Base-by-base conservation (phyloP, 2,888 invertebrate genomes). In the Drosophila robusta region DNA sequence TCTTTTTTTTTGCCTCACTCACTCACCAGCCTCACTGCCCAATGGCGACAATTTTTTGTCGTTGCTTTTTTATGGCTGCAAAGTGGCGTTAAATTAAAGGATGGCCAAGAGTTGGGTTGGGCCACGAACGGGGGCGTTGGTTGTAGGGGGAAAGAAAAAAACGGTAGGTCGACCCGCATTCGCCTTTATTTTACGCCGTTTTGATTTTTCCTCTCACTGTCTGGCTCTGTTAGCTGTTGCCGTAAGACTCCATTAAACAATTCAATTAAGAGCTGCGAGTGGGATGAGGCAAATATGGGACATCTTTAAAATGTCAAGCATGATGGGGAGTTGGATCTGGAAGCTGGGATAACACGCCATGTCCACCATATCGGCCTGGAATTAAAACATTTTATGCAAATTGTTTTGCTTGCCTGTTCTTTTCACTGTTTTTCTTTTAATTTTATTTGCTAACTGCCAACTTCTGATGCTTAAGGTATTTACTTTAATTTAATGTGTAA, bases 221-320 rank as follows among this genome's bases (percentile, higher is more conserved):
- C 34, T 26, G n/a, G 12, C 22, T 22, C 46, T 62, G 52, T 36
- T 50, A 50, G 45, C 52, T 69, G 70, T 71, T 55, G 65, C 56
- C 66, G 79, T 63, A 87, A 79, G 86, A 82, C 78, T 82, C 80
- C 88, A 87, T 89, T 87, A 87, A 87, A 87, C 89, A 89, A 87
- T 87, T 87, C 89, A 87, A 87, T 87, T 87, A 89, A 78, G 66
- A 22, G 60, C 66, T 42, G 50, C 41, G 39, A 44, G 26, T 42
- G 62, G 55, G 16, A 12, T 26, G 54, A 60, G 44, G 8, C 2
- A 56, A 52, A 61, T 55, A 75, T 62, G 57, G 42, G 61, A 74
- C 68, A 63, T 81, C 77, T 80, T 85, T 75, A 84, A 84, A 89
- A 79, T 84, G 81, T 88, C 82, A 84, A 66, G 47, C 52, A 34